phyloP scores from a whole-genome alignment of 1,140 invertebrate species.

The Calliphora vicina region DNA sequence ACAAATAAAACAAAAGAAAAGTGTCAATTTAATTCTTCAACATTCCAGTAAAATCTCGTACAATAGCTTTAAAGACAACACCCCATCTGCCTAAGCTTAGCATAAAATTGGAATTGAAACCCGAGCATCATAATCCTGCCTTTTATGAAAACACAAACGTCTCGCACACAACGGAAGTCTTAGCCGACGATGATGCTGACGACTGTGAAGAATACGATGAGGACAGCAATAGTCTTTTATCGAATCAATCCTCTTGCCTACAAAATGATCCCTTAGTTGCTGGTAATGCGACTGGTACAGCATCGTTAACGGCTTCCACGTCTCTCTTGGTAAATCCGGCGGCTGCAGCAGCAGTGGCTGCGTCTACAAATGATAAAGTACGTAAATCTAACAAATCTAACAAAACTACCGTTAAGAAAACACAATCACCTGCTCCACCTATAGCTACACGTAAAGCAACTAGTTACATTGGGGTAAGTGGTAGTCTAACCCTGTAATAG shows the following conservation, averaged over 20 bases:
- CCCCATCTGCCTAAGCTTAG: constrained; percentile 59
- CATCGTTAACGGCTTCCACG: neutral
- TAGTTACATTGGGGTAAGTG: constrained; percentile 70
- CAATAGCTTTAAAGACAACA: constrained; percentile 59
- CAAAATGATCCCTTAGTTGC: constrained; percentile 32
- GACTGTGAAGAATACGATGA: constrained; percentile 51
- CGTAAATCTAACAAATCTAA: constrained; percentile 28
- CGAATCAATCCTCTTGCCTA: constrained; percentile 54
- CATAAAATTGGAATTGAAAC: constrained; percentile 59
- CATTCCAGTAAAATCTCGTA: constrained; percentile 52
- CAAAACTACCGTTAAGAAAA: constrained; percentile 53
- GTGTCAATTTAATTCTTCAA: neutral
- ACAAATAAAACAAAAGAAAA: neutral
- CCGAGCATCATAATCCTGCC: constrained; percentile 59
- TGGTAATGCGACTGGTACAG: constrained; percentile 25
- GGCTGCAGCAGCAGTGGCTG: constrained; percentile 38
- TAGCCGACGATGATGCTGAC: constrained; percentile 52
- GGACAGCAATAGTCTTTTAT: constrained; percentile 53
- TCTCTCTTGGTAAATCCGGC: constrained; percentile 11
- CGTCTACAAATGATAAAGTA: constrained; percentile 42
- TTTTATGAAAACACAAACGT: constrained; percentile 51
- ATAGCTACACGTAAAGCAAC: constrained; percentile 69
- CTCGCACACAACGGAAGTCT: constrained; percentile 40
- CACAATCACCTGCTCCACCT: constrained; percentile 64
- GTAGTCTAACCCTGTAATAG: constrained; percentile 49